Evolutionary conservation across 2,797 vertebrate genomes (phyloP).

Genomic region (Galaxias olidus): DNA sequence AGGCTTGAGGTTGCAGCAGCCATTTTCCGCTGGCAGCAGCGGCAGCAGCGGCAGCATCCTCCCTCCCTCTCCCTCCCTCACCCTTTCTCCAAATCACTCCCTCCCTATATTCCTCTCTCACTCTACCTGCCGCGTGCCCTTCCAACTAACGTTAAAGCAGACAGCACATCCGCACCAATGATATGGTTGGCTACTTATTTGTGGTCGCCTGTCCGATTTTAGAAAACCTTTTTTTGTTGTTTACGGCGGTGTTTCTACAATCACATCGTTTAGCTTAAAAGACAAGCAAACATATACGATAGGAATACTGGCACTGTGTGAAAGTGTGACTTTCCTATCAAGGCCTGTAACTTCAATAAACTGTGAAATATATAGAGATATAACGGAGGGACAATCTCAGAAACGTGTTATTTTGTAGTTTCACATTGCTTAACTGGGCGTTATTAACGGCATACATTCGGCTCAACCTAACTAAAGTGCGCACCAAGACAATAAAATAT

Average conservation of each 20-base stretch:
- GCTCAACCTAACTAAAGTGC: too few species aligned
- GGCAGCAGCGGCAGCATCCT: slow-evolving; percentile 74
- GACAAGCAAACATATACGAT: too few species aligned
- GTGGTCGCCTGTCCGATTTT: slow-evolving; percentile 5
- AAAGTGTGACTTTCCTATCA: background rate
- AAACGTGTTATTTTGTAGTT: too few species aligned
- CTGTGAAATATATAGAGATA: too few species aligned
- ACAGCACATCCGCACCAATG: slow-evolving; percentile 71
- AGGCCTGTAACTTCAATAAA: too few species aligned
- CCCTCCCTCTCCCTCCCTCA: slow-evolving; percentile 56
- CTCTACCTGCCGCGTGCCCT: slow-evolving; percentile 66
- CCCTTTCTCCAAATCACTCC: slow-evolving; percentile 46
- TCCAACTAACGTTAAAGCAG: slow-evolving; percentile 42
- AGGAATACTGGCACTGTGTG: background rate
- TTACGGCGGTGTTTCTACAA: too few species aligned
- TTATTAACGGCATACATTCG: too few species aligned
- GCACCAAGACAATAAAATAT: too few species aligned
- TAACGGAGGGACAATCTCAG: too few species aligned
- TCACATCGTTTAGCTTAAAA: too few species aligned
- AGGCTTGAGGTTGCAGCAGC: slow-evolving; percentile 83
- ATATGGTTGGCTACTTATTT: slow-evolving; percentile 54
- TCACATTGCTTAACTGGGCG: too few species aligned
- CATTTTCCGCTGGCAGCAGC: slow-evolving; percentile 81
- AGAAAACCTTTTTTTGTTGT: background rate
- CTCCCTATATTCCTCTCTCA: slow-evolving; percentile 34